Percentiles rank a stretch among this genome's conserved stretches.
These are phyloP conservation scores for Rostratula benghalensis DNA, from an alignment of 2,113 vertebrate genomes.

Conservation along the genomic window DNA sequence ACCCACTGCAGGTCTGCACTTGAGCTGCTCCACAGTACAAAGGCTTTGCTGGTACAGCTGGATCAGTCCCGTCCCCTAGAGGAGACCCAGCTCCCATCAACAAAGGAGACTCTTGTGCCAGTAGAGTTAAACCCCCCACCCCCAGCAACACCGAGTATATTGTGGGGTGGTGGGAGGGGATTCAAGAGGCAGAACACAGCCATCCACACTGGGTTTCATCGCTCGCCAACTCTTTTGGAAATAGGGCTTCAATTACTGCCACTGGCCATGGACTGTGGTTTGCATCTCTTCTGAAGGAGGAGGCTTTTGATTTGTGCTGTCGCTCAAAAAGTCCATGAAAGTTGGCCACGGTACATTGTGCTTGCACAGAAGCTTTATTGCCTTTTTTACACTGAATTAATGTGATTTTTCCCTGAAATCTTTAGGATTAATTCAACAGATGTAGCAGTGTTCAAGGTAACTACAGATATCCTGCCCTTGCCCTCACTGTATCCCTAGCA, in stretches of 20 bases:
- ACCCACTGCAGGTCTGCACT: constrained; percentile 47
- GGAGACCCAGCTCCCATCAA: constrained; percentile 60
- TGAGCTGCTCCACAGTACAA: constrained; percentile 17
- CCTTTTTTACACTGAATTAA: not conserved
- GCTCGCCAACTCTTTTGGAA: constrained; percentile 8
- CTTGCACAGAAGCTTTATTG: not conserved
- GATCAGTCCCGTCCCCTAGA: constrained; percentile 50
- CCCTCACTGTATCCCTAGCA: not conserved
- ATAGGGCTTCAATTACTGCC: constrained; percentile 18
- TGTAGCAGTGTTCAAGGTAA: not conserved
- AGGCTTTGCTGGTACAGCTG: constrained; percentile 49
- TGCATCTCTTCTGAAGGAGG: constrained; percentile 17
- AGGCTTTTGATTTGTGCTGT: constrained; percentile 13
- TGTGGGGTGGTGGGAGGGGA: constrained; percentile 19
- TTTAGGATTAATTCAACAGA: not conserved
- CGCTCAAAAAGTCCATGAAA: not conserved
- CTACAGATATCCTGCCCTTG: not conserved
- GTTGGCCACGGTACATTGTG: rapidly evolving
- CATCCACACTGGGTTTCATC: not conserved
- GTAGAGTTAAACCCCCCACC: not conserved
- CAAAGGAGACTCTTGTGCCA: constrained; percentile 51
- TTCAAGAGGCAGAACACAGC: constrained; percentile 25
- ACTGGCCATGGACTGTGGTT: constrained; percentile 30
- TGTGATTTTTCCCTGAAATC: not conserved
- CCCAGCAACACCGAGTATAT: not conserved